Evolutionary conservation across 92 coral and sea anemone genomes (phyloP), one percentile per base, ranked within the genome.

Genomic region (Scolanthus callimorphus): DNA sequence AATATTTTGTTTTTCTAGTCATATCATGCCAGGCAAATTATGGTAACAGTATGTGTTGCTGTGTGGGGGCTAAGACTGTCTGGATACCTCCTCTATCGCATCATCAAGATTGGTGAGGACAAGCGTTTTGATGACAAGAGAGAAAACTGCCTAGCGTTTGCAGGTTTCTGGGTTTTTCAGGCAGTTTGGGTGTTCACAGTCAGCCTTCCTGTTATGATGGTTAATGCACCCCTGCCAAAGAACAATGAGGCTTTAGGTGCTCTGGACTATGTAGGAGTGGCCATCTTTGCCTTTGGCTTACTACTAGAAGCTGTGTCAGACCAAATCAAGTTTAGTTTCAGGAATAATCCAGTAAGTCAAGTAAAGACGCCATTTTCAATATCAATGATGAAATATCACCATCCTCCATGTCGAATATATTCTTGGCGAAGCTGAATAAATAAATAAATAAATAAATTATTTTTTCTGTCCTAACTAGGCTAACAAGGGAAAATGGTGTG

Each of bases 171-270:
- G 75, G 39, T 28, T 13, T 68, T 55, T 17, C 75, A 68, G 25
- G 75, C 75, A 17, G 65, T 68, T 0, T 68, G 75, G 75, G 75
- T 68, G 45, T 68, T 68, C 17, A 68, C 75, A n/a, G 75, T 68
- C 29, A 68, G 75, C 30, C 26, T 68, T 21, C 58, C 75, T 15
- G 75, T 68, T 31, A 56, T 68, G 25, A 68, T 68, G 75, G 58
- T 68, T 15, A 68, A 68, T 68, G 75, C 75, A n/a, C 75, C 75
- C 1, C 53, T 68, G 25, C 0, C 3, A 0, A 68, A 68, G 49
- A 68, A 68, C 43, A 2, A 19, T 25, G 24, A 37, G 29, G 57
- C 20, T 15, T 52, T 68, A 26, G 75, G 75, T 11, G 19, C 62
- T 22, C 23, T 46, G 20, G 75, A 68, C 49, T 68, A 56, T 57